Conservation (phyloP, 2,113 vertebrate genomes). For the Trematocara zebra region DNA sequence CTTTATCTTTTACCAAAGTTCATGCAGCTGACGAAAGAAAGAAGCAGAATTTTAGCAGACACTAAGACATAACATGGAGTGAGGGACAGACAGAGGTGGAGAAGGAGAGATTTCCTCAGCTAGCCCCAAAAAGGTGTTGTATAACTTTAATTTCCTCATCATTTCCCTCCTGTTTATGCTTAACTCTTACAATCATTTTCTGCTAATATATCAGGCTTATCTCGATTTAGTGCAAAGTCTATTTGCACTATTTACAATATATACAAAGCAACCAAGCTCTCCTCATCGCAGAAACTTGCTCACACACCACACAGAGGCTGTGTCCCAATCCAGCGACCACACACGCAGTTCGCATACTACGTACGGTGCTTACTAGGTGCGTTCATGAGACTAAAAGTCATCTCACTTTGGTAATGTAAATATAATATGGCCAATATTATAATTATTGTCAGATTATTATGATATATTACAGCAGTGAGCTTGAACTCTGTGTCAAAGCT, state of each 20-base stretch:
- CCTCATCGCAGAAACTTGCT: neutral
- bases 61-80: neutral
- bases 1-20: neutral
- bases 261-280: neutral
- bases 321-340: neutral
- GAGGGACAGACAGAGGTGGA: neutral
- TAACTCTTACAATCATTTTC: neutral
- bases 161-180: neutral
- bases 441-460: too few species aligned
- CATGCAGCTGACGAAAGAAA: neutral
- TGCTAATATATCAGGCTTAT: neutral
- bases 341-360: accelerated
- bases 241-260: neutral
- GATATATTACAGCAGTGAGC: too few species aligned
- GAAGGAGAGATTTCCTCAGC: neutral
- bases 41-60: neutral
- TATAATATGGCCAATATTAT: too few species aligned
- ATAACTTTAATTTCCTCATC: neutral
- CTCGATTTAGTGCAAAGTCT: neutral
- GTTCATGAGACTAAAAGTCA: too few species aligned
- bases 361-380: neutral
- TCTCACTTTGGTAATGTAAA: too few species aligned
- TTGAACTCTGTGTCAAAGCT: too few species aligned
- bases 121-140: neutral
- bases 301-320: neutral